Conservation (phyloP, 2,797 vertebrate genomes). For the Macropus fuliginosus region DNA sequence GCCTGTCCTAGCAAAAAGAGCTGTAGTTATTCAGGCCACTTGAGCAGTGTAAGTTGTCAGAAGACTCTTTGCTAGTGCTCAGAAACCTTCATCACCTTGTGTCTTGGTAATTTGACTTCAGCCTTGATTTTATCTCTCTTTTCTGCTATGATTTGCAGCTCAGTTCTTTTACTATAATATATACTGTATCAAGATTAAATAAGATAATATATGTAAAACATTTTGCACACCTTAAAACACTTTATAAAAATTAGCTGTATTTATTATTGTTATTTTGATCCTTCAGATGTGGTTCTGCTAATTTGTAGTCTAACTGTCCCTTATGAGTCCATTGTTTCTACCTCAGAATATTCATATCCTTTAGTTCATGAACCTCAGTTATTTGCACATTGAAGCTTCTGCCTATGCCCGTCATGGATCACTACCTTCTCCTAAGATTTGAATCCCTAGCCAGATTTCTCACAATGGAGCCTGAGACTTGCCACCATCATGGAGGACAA, state of each 20-base stretch:
- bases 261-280: not conserved
- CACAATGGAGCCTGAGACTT: not conserved
- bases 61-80: not conserved
- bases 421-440: not conserved
- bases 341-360: not conserved
- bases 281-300: not conserved
- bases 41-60: not conserved
- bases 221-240: not conserved
- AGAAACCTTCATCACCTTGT: not conserved
- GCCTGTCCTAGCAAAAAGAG: not conserved
- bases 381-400: not conserved
- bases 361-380: not conserved
- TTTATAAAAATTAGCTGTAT: not conserved
- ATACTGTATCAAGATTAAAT: not conserved
- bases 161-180: not conserved
- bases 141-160: not conserved
- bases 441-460: not conserved
- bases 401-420: not conserved
- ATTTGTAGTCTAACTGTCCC: not conserved
- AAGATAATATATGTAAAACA: not conserved
- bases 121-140: not conserved
- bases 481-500: not conserved
- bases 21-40: not conserved
- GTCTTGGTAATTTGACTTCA: not conserved
- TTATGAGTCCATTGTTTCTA: not conserved